A percentile compares a stretch with the other conserved stretches of the same genome.
phyloP scores from a whole-genome alignment of 2,888 invertebrate species.

The Drosophila ochracea region DNA sequence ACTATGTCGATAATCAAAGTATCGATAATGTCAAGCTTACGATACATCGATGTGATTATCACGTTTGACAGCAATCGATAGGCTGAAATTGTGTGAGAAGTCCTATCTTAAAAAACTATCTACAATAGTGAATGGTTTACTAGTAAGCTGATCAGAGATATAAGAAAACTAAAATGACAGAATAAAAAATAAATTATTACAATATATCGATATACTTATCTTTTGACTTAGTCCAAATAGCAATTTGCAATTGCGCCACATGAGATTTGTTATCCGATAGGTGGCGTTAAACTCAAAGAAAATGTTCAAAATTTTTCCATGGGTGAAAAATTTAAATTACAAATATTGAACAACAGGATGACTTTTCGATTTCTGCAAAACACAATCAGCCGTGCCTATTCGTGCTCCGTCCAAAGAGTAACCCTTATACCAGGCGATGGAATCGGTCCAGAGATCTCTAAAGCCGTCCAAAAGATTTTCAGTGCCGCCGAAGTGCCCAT shows the following conservation, averaged over 20 bases:
- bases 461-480: slow-evolving; percentile 98
- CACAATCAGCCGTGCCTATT: slow-evolving; percentile 77
- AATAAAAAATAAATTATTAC: not conserved
- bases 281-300: slow-evolving; percentile 8
- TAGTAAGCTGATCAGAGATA: not conserved
- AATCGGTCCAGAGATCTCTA: slow-evolving; percentile 99
- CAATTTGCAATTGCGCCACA: not conserved
- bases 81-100: not conserved
- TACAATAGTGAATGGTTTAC: not conserved
- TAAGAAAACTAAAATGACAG: not conserved
- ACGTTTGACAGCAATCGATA: not conserved
- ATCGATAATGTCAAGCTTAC: not conserved
- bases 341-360: slow-evolving; percentile 1
- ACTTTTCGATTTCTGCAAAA: slow-evolving; percentile 7
- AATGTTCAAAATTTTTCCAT: not conserved
- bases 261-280: not conserved
- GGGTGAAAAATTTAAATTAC: not conserved
- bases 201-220: not conserved
- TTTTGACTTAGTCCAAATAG: not conserved
- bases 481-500: slow-evolving; percentile 97
- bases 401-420: slow-evolving; percentile 89
- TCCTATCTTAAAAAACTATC: not conserved
- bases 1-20: slow-evolving; percentile 6
- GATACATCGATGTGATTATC: slow-evolving; percentile 6
- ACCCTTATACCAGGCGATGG: slow-evolving; percentile 99